Percentiles rank a stretch among this genome's conserved stretches.
Conservation (phyloP, 2,888 invertebrate species). For the Mayetiola destructor region DNA sequence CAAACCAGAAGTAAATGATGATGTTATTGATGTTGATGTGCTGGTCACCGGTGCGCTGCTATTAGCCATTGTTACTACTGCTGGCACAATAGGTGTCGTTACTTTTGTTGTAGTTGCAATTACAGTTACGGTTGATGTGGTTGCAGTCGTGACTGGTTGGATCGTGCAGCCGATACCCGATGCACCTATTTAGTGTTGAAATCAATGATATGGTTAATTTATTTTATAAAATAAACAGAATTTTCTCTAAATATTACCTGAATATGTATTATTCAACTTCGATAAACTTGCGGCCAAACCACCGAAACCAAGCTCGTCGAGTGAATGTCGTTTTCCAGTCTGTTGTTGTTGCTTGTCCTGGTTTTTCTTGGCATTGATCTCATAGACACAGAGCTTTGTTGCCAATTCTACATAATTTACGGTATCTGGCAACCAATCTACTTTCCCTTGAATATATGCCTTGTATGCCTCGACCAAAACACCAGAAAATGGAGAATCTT, state of each 20-base stretch:
- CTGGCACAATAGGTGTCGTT: slow-evolving; percentile 29
- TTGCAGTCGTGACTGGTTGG: neutral
- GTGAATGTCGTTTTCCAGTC: neutral
- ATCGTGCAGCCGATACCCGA: neutral
- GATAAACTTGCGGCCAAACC: slow-evolving; percentile 12
- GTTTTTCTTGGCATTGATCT: slow-evolving; percentile 43
- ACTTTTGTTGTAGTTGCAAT: neutral
- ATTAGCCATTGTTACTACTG: slow-evolving; percentile 35
- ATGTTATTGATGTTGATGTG: slow-evolving; percentile 18
- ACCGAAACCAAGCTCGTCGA: slow-evolving; percentile 9
- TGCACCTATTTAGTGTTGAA: too few species aligned
- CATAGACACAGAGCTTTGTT: slow-evolving; percentile 53
- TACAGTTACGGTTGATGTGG: neutral
- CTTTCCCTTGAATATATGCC: slow-evolving; percentile 43
- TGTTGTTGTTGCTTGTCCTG: slow-evolving; percentile 30
- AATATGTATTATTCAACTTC: neutral
- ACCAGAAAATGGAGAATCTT: slow-evolving; percentile 43
- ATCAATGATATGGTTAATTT: too few species aligned
- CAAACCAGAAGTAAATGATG: slow-evolving; percentile 26
- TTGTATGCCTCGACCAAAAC: slow-evolving; percentile 58
- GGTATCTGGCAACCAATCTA: slow-evolving; percentile 42
- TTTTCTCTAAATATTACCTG: too few species aligned
- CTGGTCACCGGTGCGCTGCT: slow-evolving; percentile 14
- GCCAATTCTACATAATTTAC: slow-evolving; percentile 50
- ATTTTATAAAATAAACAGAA: too few species aligned